Base-by-base conservation (phyloP, 2,888 invertebrate genomes). In the Cryptus armator region DNA sequence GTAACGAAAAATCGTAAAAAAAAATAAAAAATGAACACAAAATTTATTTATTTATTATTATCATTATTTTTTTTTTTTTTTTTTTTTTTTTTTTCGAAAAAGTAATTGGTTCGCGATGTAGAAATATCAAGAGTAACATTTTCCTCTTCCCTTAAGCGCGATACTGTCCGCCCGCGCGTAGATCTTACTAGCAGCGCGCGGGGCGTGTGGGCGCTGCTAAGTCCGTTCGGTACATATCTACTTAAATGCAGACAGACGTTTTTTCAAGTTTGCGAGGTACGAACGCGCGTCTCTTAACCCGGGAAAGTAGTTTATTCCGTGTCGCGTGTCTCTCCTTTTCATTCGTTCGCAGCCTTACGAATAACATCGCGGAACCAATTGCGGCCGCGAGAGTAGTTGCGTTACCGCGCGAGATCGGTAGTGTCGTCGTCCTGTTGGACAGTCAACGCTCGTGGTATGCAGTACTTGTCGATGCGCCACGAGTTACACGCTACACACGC, bases 401-500 rank as follows among this genome's bases (percentile, higher is more conserved):
- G 9, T 14, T 14, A 43, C 46, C 59, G 16, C 44, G 16, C 62
- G 46, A 53, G 19, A 24, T 9, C n/a, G 46, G 10, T 44, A 46
- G 46, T 62, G 62, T 62, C 74, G 62, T 74, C 32, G 74, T 74
- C 59, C 74, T 71, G 71, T 37, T 12, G 53, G 10, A 43, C 19
- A 1, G 71, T 53, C 71, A 16, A 51, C 53, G 29, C 62, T 43
- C 62, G 53, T 37, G 19, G 62, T 3, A 59, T 74, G 59, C 29
- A 74, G 46, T 74, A 59, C 74, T 74, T 74, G 43, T 59, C 74
- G 59, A 74, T 74, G 74, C 74, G 44, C 59, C 43, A 29, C 74
- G 62, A 74, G 74, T 74, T 59, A 46, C 62, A 62, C 56, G 46
- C 44, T 46, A 44, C 74, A 16, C 74, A 62, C 29, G 19, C 70